Base-by-base conservation (phyloP, 2,797 vertebrate genomes). In the Sebastes hubbsi region DNA sequence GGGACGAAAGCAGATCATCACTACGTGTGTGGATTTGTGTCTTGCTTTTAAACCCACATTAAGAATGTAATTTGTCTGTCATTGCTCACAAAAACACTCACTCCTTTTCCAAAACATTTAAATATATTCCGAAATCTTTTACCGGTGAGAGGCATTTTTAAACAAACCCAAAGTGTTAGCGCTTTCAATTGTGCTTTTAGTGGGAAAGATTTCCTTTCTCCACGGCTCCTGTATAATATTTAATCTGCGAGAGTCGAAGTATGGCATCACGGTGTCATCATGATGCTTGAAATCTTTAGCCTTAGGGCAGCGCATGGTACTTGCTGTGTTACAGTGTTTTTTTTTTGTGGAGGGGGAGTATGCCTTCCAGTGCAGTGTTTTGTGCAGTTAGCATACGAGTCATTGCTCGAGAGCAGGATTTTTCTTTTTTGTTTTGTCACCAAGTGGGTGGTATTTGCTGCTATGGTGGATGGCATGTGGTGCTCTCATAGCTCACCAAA, bases 231-330 rank as follows among this genome's bases (percentile, higher is more conserved):
- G 63, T 77, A 6, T 32, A 42, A 67, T 66, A 52, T 62, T 84
- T 62, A 58, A 52, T 79, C 65, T 73, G 55, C 2, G 2, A 78
- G 29, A 77, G 64, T 68, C 49, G 46, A 74, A 64, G 61, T 69
- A 87, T 87, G 77, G 61, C 85, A 86, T 89, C 83, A 77, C 70
- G 10, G 83, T 89, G 77, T 90, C 82, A 87, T 90, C 82, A 83
- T 72, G 75, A 89, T 83, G 81, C 76, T 81, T 78, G 77, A 87
- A 89, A 91, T 87, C 58, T 56, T 81, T 65, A 8, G 88, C 91
- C 87, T 71, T 3, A 68, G 76, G 87, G 83, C 78, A 70, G 54
- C 68, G 84, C 77, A 79, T 75, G 82, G 69, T 87, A 30, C 74
- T 75, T 46, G 72, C 73, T 81, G 79, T 77, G 80, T 77, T 78